A percentile compares a stretch with the other conserved stretches of the same genome.
Evolutionary conservation across 2,797 vertebrate species (phyloP).

Genomic region (Oophaga sylvatica): DNA sequence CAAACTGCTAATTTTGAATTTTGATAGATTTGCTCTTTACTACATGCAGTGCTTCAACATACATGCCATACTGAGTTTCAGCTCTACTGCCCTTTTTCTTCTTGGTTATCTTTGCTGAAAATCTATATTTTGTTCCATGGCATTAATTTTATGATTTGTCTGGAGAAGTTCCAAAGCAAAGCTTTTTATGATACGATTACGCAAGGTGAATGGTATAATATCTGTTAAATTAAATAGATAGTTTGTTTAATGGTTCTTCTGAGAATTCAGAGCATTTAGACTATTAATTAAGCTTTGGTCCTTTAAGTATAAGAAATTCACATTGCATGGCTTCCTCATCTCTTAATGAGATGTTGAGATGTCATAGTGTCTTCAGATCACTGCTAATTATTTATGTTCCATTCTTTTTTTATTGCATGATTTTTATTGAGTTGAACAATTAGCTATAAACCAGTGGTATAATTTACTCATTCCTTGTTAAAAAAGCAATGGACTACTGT

Average conservation of each 20-base stretch:
- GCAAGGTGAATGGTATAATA: constrained; percentile 75
- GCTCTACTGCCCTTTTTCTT: constrained; percentile 9
- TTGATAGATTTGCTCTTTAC: no score
- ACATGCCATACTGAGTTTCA: background rate
- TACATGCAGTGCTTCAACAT: background rate
- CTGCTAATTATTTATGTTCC: background rate
- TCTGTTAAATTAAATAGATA: constrained; percentile 73
- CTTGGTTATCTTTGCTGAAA: constrained; percentile 33
- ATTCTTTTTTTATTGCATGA: constrained; percentile 23
- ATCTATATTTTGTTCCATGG: constrained; percentile 66
- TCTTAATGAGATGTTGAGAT: background rate
- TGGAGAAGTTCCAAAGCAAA: constrained; percentile 73
- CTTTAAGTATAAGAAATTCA: constrained; percentile 31
- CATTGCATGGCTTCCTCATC: background rate
- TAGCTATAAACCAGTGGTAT: constrained; percentile 45
- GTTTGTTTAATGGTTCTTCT: constrained; percentile 65
- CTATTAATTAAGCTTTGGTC: constrained; percentile 67
- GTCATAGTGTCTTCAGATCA: rapidly evolving
- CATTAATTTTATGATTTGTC: constrained; percentile 74
- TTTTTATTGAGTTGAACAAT: constrained; percentile 44
- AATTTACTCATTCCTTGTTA: constrained; percentile 42
- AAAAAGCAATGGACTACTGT: constrained; percentile 20
- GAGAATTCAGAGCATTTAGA: constrained; percentile 65
- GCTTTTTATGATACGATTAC: constrained; percentile 76
- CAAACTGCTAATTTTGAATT: no score